These are phyloP conservation scores for Trichechus manatus DNA, from an alignment of 2,113 vertebrate genomes.

Conservation along the genomic window DNA sequence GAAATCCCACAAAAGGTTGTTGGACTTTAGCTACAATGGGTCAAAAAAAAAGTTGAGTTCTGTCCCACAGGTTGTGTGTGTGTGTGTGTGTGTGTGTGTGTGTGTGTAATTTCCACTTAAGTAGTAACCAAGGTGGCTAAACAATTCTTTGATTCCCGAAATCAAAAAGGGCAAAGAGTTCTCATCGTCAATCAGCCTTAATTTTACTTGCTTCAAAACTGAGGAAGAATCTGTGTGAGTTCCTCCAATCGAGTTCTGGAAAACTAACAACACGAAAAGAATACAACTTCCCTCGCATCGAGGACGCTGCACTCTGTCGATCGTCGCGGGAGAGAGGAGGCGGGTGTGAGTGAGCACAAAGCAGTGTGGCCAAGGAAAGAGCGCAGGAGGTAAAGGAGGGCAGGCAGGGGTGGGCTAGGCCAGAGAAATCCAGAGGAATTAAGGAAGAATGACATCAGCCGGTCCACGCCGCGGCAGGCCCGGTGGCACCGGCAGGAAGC, in stretches of 20 bases:
- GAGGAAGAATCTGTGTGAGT: neutral
- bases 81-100: neutral
- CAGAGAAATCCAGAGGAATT: neutral
- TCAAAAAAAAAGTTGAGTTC: neutral
- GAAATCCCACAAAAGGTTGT: neutral
- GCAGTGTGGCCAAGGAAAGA: neutral
- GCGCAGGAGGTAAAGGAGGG: neutral
- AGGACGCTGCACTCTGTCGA: neutral
- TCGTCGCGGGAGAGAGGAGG: too few species aligned
- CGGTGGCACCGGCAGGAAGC: accelerated
- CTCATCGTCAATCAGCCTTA: neutral
- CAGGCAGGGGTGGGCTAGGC: neutral
- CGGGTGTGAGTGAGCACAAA: neutral
- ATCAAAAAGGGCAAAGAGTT: neutral
- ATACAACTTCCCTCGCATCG: neutral
- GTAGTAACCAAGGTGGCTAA: neutral
- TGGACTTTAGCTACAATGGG: neutral
- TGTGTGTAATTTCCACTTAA: neutral
- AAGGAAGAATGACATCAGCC: neutral
- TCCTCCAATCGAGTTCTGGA: neutral
- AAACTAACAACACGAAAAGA: neutral
- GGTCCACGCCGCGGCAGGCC: neutral
- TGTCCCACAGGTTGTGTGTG: constrained; percentile 13
- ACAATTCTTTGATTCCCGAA: neutral
- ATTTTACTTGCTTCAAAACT: neutral